A percentile compares a stretch with the other conserved stretches of the same genome.
Evolutionary conservation across 1,140 invertebrate genomes (phyloP).

Genomic region (Papilio machaon): DNA sequence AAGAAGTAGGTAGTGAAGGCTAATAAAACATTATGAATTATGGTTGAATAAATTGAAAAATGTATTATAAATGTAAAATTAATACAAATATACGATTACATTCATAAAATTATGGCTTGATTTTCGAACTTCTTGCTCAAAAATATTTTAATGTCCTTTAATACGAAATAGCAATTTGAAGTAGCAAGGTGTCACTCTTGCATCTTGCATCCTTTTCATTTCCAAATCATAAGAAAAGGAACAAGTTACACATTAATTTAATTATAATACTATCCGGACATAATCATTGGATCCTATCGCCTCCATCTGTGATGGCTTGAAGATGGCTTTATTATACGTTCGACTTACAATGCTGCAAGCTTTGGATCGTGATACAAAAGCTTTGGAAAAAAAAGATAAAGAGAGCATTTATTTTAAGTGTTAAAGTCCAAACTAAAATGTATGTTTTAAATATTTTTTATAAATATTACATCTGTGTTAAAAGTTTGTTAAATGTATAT

Average conservation of each 20-base stretch:
- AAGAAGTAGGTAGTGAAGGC: too few species aligned
- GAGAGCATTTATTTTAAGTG: conserved; percentile 20
- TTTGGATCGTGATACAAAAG: conserved; percentile 31
- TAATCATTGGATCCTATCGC: conserved; percentile 61
- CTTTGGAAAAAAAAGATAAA: neutral
- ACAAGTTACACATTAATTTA: conserved; percentile 68
- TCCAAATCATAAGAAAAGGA: conserved; percentile 48
- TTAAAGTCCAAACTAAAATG: neutral
- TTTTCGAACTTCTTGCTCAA: neutral
- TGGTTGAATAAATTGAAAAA: too few species aligned
- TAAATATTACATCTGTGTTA: neutral
- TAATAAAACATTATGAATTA: too few species aligned
- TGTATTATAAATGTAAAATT: too few species aligned
- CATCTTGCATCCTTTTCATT: conserved; percentile 45
- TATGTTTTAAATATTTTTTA: neutral
- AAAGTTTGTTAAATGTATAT: too few species aligned
- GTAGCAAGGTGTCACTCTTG: conserved; percentile 51
- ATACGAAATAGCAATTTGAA: conserved; percentile 20
- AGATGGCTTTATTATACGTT: conserved; percentile 46
- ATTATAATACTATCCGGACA: conserved; percentile 65
- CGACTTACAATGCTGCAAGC: conserved; percentile 49
- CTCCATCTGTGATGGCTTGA: conserved; percentile 57
- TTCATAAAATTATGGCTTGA: too few species aligned
- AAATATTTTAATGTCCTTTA: neutral
- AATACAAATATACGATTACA: neutral